Percentiles rank a stretch among this genome's conserved stretches.
phyloP scores from a whole-genome alignment of 1,140 invertebrate species.

The Matsumurasca onukii region DNA sequence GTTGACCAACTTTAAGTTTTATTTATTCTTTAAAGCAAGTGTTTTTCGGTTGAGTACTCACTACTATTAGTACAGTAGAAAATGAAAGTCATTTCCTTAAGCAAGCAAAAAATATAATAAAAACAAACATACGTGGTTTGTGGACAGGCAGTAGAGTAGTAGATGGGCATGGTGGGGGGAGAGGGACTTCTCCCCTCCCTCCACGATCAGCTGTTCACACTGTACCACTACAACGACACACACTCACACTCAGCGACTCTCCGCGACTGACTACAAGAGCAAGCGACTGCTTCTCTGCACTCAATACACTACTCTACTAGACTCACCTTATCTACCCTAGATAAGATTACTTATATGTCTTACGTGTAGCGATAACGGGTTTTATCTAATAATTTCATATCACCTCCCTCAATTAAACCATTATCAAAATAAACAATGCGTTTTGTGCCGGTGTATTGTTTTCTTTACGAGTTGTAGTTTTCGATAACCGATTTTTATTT shows the following conservation, averaged over 20 bases:
- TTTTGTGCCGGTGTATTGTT: not conserved
- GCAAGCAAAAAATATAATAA: no score
- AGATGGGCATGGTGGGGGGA: constrained; percentile 13
- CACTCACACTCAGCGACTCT: not conserved
- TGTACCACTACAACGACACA: not conserved
- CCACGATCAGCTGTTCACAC: not conserved
- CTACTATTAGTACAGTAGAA: no score
- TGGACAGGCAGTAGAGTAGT: not conserved
- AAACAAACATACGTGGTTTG: not conserved
- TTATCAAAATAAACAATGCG: constrained; percentile 27
- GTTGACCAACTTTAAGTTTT: no score
- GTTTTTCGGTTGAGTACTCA: no score
- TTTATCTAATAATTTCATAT: constrained; percentile 28
- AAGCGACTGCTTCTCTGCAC: constrained; percentile 1
- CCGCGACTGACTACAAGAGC: constrained; percentile 16
- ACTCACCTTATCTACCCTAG: constrained; percentile 12
- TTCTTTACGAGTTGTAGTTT: not conserved
- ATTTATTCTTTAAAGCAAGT: no score
- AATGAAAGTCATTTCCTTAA: no score
- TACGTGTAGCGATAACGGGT: constrained; percentile 23
- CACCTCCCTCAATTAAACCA: constrained; percentile 27
- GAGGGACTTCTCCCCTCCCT: not conserved
- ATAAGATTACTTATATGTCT: constrained; percentile 27
- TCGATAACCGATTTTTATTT: not conserved
- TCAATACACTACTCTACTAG: not conserved